Evolutionary conservation across 2,113 vertebrate species (phyloP).

Genomic region (Eupsittula cactorum): DNA sequence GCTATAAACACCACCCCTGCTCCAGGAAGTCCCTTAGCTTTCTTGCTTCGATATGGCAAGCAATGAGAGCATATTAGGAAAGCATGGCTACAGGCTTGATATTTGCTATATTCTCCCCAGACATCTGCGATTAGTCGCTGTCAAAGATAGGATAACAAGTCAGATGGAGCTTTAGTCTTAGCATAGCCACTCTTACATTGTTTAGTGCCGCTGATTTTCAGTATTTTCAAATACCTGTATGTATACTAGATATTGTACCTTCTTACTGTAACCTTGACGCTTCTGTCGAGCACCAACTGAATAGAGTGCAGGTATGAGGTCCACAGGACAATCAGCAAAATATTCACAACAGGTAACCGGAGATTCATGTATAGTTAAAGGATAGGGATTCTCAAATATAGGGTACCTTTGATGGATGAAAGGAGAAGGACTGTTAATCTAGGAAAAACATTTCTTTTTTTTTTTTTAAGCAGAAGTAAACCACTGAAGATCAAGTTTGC

Average conservation of each 20-base stretch:
- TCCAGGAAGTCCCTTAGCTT: not conserved
- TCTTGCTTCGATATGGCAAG: not conserved
- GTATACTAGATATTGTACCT: slow-evolving; percentile 76
- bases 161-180: not conserved
- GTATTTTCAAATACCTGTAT: not conserved
- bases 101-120: not conserved
- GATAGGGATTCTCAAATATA: slow-evolving; percentile 99
- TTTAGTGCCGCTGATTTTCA: not conserved
- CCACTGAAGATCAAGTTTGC: not conserved
- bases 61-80: not conserved
- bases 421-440: not conserved
- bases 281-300: slow-evolving; percentile 96
- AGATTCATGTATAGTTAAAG: slow-evolving; percentile 96
- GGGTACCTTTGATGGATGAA: slow-evolving; percentile 85
- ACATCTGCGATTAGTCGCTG: not conserved
- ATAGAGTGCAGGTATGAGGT: slow-evolving; percentile 98
- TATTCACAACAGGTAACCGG: slow-evolving; percentile 99
- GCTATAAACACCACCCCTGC: not conserved
- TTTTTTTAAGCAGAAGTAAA: not conserved
- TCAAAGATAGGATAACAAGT: not conserved
- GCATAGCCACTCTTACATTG: rapidly evolving
- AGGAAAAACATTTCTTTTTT: not conserved
- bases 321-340: slow-evolving; percentile 96
- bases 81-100: not conserved
- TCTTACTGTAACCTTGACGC: slow-evolving; percentile 99